These are phyloP conservation scores for Drosophila pseudotalamancana DNA, from an alignment of 2,888 invertebrate species.

Conservation along the genomic window DNA sequence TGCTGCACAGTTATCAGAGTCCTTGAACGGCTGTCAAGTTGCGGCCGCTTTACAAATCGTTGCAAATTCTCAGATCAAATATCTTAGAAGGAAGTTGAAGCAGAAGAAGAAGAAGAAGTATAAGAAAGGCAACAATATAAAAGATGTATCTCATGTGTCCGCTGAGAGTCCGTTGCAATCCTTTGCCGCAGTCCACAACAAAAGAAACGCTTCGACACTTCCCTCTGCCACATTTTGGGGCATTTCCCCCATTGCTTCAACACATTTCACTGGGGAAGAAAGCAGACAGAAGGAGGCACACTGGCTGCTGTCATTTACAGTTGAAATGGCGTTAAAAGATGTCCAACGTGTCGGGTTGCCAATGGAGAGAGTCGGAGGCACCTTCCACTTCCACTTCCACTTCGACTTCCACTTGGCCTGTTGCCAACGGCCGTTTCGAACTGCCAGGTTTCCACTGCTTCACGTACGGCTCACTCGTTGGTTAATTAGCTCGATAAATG, in stretches of 20 bases:
- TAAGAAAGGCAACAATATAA: constrained; percentile 38
- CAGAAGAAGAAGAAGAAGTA: neutral
- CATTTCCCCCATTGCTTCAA: constrained; percentile 41
- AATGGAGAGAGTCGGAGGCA: neutral
- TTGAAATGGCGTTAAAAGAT: constrained; percentile 48
- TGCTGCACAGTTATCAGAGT: constrained; percentile 22
- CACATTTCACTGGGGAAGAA: constrained; percentile 3
- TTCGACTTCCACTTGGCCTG: constrained; percentile 35
- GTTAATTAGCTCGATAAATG: constrained; percentile 76
- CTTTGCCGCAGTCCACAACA: constrained; percentile 44
- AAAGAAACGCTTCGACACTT: constrained; percentile 27
- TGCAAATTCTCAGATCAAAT: constrained; percentile 56
- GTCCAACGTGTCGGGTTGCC: constrained; percentile 6
- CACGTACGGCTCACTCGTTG: constrained; percentile 47
- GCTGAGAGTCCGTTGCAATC: constrained; percentile 15
- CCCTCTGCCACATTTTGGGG: constrained; percentile 47
- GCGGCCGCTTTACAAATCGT: constrained; percentile 51
- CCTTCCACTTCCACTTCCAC: no score
- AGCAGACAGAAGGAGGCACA: neutral
- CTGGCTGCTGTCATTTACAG: constrained; percentile 28
- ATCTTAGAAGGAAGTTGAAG: constrained; percentile 12
- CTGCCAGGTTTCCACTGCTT: constrained; percentile 31
- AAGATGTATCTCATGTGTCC: constrained; percentile 37
- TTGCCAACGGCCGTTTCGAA: constrained; percentile 20
- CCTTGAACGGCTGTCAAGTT: constrained; percentile 58